A percentile compares a stretch with the other conserved stretches of the same genome.
Conservation (phyloP, 2,113 vertebrate species). For the Caracal caracal region DNA sequence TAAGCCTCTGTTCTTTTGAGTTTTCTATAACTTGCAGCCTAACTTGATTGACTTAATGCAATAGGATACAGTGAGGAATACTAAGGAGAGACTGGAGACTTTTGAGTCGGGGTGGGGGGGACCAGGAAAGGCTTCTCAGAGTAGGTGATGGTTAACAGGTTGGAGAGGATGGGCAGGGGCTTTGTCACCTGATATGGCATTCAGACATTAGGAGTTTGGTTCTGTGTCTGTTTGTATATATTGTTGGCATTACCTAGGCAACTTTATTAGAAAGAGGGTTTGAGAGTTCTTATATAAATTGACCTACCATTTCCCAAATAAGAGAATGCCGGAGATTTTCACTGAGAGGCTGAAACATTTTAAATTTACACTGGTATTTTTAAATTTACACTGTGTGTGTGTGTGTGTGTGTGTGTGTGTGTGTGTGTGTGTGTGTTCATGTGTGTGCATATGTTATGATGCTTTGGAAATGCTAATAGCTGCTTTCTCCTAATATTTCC, state of each 20-base stretch:
- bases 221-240: background rate
- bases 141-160: background rate
- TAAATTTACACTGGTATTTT: background rate
- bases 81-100: background rate
- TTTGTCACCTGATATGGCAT: background rate
- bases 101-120: background rate
- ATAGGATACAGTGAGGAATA: background rate
- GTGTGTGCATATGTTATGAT: background rate
- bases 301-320: background rate
- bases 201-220: background rate
- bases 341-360: background rate
- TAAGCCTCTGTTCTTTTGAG: background rate
- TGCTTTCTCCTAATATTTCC: background rate
- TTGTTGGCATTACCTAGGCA: background rate
- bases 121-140: background rate
- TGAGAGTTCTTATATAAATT: slow-evolving; percentile 18
- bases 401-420: background rate
- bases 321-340: background rate
- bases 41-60: background rate
- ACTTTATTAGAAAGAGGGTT: background rate
- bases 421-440: background rate
- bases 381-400: background rate
- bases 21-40: background rate
- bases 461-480: background rate
- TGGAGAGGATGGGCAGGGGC: background rate